Base-by-base conservation (phyloP, 2,888 invertebrate genomes). In the Marronus borbonicus region DNA sequence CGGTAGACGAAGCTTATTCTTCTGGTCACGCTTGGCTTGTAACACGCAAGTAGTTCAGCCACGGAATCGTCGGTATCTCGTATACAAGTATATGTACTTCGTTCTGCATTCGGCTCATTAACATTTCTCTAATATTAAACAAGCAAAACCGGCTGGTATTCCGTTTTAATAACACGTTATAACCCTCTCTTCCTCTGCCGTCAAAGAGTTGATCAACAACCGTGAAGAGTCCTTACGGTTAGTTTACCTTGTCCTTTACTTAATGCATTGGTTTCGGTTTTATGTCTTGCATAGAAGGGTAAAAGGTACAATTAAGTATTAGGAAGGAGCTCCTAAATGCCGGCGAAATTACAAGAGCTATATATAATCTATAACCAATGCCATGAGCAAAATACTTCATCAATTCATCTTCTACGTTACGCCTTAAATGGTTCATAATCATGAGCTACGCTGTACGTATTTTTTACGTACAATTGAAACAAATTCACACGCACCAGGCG, bases 11-110 rank as follows among this genome's bases (percentile, higher is more conserved):
- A 17, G 55, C 55, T 39, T 58, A 36, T 58, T 39, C 72, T 72
- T 58, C 58, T 20, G 39, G 72, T 72, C 72, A 72, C 72, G 72
- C 72, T 72, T 58, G 31, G 70, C 55, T 28, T 70, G 31, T 12
- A 31, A 49, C 55, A 58, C 14, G 70, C 52, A 52, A 69, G 50
- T 24, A 24, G 2, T 24, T 24, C 24, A 24, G 24, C 24, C 24
- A 2, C 24, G 24, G 24, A 24, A 24, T 2, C 24, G 24, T 24
- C 24, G 24, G 24, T 14, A 24, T 20, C 14, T 31, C 12, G 55
- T 20, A 17, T 2, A 17, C 20, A 55, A 55, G 55, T 55, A 24
- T 39, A 36, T 58, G 58, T 17, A 52, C 66, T 55, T 17, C 24
- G 66, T 66, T 66, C 58, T 72, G 72, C 36, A 72, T 58, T 55